A percentile compares a stretch with the other conserved stretches of the same genome.
Evolutionary conservation across 2,113 vertebrate genomes (phyloP).

Genomic region (Reinhardtius hippoglossoides): DNA sequence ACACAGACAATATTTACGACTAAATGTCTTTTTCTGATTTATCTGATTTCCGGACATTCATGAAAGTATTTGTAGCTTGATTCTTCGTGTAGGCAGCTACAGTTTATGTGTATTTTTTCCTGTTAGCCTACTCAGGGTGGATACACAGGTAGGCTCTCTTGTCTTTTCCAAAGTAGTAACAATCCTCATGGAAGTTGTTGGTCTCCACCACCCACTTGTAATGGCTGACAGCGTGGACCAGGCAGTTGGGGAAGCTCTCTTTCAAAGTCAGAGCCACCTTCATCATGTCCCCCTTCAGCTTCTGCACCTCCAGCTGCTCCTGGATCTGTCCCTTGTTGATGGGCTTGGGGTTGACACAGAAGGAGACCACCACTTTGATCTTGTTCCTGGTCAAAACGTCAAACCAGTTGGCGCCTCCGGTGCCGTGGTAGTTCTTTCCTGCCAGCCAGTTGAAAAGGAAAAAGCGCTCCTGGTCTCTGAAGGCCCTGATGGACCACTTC

Average conservation of each 20-base stretch:
- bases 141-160: constrained; percentile 80
- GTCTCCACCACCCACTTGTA: constrained; percentile 82
- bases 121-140: constrained; percentile 78
- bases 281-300: constrained; percentile 81
- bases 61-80: constrained; percentile 7
- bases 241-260: constrained; percentile 74
- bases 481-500: constrained; percentile 83
- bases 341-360: constrained; percentile 77
- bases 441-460: constrained; percentile 85
- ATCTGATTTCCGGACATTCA: constrained; percentile 34
- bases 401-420: constrained; percentile 79
- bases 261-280: constrained; percentile 72
- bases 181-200: constrained; percentile 83
- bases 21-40: constrained; percentile 22
- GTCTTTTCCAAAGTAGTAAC: constrained; percentile 79
- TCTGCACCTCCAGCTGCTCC: constrained; percentile 77
- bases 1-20: constrained; percentile 9
- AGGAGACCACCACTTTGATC: constrained; percentile 82
- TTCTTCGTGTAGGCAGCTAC: not conserved
- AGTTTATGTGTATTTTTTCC: not conserved
- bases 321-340: constrained; percentile 79
- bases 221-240: constrained; percentile 82
- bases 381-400: constrained; percentile 80
- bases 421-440: constrained; percentile 82
- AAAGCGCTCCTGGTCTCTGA: constrained; percentile 71